Base-by-base conservation (phyloP, 2,888 invertebrate species). In the Drosophila pseudotalamancana region DNA sequence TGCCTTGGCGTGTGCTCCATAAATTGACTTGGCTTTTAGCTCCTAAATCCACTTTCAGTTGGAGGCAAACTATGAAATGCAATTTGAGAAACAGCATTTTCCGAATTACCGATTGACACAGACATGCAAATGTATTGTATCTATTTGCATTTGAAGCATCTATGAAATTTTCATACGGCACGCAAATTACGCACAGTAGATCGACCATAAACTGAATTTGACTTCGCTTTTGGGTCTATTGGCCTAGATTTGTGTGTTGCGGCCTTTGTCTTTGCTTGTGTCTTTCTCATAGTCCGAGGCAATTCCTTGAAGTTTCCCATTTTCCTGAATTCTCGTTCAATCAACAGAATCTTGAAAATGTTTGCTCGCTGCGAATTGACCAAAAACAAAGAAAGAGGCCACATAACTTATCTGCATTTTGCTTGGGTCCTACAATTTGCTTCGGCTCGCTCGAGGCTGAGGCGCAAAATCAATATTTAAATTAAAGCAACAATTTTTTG, bases 391-490 rank as follows among this genome's bases (percentile, higher is more conserved):
- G 42, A 14, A 25, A 11, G 14, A 42, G 37, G 23, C 39, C 39
- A 25, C 42, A 49, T 51, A 60, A 31, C 29, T 37, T 37, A 57
- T 77, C 56, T 32, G 62, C 50, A 61, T 68, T 54, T 54, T 42
- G 55, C 45, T 57, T 31, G 55, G 49, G 39, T 40, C 49, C 56
- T 54, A 79, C 68, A 78, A 76, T 80, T 79, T 82, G 67, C 19
- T 12, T 18, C 46, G 61, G 49, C 23, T 50, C 16, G 37, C 27
- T 37, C 39, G 16, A 21, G 31, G 45, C 27, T 56, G 54, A 42
- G 50, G 43, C 39, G 16, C 34, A 79, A 71, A 84, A 83, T 86
- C 87, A 86, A 81, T 86, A 81, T 81, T 81, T 80, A 80, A 80
- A 86, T 72, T 69, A 43, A 37, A 49, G 65, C 60, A 84, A 67